phyloP scores from a whole-genome alignment of 2,797 vertebrate species.

The Sebastes kiyomatsui region DNA sequence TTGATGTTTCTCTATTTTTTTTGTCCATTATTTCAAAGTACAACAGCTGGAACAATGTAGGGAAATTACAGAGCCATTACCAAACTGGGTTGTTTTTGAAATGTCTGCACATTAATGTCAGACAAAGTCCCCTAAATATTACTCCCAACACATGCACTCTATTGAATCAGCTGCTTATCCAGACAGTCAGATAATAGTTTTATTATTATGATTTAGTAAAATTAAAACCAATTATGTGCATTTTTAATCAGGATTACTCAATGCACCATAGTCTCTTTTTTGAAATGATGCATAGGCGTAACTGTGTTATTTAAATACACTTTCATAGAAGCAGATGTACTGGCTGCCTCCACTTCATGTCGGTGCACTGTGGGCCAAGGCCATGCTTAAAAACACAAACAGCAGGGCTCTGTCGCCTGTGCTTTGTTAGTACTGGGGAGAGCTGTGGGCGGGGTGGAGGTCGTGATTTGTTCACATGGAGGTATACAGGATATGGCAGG shows the following conservation, averaged over 20 bases:
- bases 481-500: constrained; percentile 90
- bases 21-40: constrained; percentile 43
- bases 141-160: constrained; percentile 24
- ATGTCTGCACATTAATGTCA: constrained; percentile 58
- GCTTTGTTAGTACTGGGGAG: constrained; percentile 82
- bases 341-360: constrained; percentile 46
- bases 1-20: neutral
- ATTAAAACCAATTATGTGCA: neutral
- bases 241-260: constrained; percentile 1
- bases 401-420: constrained; percentile 80
- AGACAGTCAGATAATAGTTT: constrained; percentile 40
- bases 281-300: neutral
- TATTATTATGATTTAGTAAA: constrained; percentile 1
- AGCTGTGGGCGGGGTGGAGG: constrained; percentile 77
- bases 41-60: constrained; percentile 68
- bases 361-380: constrained; percentile 60
- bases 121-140: constrained; percentile 31
- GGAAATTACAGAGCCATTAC: constrained; percentile 72
- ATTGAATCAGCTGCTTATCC: constrained; percentile 44
- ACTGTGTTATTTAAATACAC: neutral
- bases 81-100: constrained; percentile 48
- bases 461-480: constrained; percentile 89
- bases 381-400: constrained; percentile 81
- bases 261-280: neutral
- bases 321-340: constrained; percentile 27